Evolutionary conservation across 1,140 invertebrate genomes (phyloP).

Genomic region (Drosophila repleta): DNA sequence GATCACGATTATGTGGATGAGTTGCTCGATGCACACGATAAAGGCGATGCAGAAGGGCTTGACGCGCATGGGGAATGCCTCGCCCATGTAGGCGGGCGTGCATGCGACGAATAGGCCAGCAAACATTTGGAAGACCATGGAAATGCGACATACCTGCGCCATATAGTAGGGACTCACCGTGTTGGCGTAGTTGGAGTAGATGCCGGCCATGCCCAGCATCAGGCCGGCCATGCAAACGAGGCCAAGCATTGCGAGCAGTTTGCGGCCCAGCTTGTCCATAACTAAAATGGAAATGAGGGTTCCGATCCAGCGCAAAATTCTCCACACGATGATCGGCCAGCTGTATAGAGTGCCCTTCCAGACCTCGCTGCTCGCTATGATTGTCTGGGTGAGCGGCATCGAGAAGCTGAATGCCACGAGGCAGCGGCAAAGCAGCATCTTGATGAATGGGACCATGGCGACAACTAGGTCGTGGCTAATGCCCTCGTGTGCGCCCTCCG

Average conservation of each 20-base stretch:
- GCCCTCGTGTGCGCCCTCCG: constrained; percentile 39
- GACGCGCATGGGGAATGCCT: constrained; percentile 64
- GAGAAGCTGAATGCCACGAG: constrained; percentile 68
- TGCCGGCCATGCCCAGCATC: constrained; percentile 54
- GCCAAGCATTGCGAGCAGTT: constrained; percentile 47
- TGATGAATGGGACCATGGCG: constrained; percentile 49
- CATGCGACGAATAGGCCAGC: constrained; percentile 62
- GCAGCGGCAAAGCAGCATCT: constrained; percentile 58
- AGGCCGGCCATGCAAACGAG: constrained; percentile 59
- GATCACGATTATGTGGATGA: constrained; percentile 67
- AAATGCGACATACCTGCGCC: constrained; percentile 46
- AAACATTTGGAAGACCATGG: constrained; percentile 61
- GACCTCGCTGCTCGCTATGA: constrained; percentile 32
- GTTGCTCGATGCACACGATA: constrained; percentile 58
- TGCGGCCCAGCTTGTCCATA: constrained; percentile 65
- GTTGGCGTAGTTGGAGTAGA: constrained; percentile 41
- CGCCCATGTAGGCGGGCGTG: constrained; percentile 60
- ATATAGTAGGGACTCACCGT: constrained; percentile 24
- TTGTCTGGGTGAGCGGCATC: constrained; percentile 50
- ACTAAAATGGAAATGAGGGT: constrained; percentile 27
- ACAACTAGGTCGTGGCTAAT: constrained; percentile 35
- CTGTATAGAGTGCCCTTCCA: constrained; percentile 11
- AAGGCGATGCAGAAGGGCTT: constrained; percentile 59
- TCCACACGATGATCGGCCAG: constrained; percentile 59
- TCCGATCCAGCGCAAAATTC: constrained; percentile 48